phyloP scores from a whole-genome alignment of 2,797 vertebrate genomes.

The Acrocephalus scirpaceus region DNA sequence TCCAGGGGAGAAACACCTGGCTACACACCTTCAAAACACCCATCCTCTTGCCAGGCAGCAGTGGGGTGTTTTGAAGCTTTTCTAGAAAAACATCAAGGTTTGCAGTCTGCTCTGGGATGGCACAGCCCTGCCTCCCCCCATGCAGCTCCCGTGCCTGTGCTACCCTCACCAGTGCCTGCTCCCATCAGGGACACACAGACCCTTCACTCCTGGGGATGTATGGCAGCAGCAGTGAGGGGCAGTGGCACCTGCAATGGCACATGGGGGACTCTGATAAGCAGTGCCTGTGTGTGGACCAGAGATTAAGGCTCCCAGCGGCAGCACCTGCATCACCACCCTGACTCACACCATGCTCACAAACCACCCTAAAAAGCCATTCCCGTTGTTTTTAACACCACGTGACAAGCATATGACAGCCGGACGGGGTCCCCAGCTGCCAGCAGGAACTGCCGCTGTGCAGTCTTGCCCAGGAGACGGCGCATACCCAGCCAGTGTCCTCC shows the following conservation, averaged over 20 bases:
- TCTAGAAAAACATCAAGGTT: rapidly evolving
- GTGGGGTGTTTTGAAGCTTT: neutral
- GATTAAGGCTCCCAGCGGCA: neutral
- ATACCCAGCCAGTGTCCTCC: rapidly evolving
- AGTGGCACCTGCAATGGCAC: neutral
- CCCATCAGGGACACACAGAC: rapidly evolving
- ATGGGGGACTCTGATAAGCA: neutral
- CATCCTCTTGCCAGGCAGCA: neutral
- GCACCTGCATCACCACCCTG: neutral
- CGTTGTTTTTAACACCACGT: rapidly evolving
- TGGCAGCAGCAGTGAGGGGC: neutral
- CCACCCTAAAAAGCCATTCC: neutral
- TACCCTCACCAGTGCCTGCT: neutral
- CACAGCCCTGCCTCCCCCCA: rapidly evolving
- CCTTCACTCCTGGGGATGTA: rapidly evolving
- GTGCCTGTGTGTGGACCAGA: neutral
- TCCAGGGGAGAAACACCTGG: neutral
- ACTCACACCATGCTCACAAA: no score
- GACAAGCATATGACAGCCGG: rapidly evolving
- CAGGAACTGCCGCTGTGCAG: neutral
- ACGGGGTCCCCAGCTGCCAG: rapidly evolving
- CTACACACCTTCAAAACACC: neutral
- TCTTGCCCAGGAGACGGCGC: rapidly evolving
- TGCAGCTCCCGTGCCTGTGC: rapidly evolving
- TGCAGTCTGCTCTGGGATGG: neutral